Conservation (phyloP, 2,888 invertebrate species). For the Hydroisotoma schaefferi region DNA sequence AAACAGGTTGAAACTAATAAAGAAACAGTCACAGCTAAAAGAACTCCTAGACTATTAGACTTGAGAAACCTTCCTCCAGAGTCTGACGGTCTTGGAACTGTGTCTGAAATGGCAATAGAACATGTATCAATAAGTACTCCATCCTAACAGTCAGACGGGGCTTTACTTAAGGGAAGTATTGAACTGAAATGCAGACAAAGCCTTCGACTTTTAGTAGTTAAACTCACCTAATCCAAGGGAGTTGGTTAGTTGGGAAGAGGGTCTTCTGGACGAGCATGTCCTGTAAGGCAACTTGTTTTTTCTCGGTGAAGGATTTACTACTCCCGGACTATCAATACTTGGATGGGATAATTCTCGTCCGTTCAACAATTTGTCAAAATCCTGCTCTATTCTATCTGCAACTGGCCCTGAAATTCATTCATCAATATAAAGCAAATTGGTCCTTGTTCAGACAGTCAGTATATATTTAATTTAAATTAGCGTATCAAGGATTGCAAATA, state of each 20-base stretch:
- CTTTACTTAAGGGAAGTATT: too few species aligned
- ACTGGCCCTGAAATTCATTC: conserved; percentile 60
- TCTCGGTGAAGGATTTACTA: conserved; percentile 62
- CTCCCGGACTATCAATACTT: conserved; percentile 74
- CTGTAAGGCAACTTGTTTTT: conserved; percentile 69
- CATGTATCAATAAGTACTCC: too few species aligned
- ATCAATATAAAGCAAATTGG: background rate
- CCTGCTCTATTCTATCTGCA: conserved; percentile 73
- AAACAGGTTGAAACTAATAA: too few species aligned
- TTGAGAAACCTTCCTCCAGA: background rate
- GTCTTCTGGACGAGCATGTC: conserved; percentile 64
- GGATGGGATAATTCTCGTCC: conserved; percentile 71
- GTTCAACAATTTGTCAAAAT: conserved; percentile 70
- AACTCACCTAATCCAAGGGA: conserved; percentile 25
- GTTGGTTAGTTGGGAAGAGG: conserved; percentile 31
- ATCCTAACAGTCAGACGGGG: too few species aligned
- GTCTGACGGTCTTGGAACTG: conserved; percentile 8
- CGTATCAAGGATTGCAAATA: background rate
- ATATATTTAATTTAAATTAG: background rate
- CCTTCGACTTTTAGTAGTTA: too few species aligned
- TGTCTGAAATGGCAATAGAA: background rate
- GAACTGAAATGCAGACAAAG: too few species aligned
- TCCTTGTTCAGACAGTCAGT: background rate
- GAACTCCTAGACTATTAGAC: background rate
- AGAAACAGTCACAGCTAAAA: too few species aligned